Evolutionary conservation across 1,140 invertebrate genomes (phyloP), one percentile per base, ranked within the genome.

Genomic region (Hyles euphorbiae): DNA sequence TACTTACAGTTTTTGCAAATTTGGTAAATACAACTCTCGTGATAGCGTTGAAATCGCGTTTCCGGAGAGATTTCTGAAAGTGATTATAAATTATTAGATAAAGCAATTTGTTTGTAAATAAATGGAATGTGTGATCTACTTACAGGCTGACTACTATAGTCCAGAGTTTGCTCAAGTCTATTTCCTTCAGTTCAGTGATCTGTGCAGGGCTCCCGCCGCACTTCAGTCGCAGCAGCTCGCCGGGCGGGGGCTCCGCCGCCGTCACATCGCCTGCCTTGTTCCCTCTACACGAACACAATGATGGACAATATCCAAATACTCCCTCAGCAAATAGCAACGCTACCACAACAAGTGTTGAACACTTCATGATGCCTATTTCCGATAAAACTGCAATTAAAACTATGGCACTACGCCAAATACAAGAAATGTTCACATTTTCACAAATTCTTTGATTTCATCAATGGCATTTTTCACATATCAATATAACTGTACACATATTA

Each of bases 1-100:
- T 60, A 83, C 83, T 86, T 68, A 90, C 88, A 90, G 65, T 72
- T 88, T 90, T 65, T 90, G 86, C 56, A 90, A 70, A 65, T 77
- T 79, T 44, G 88, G 87, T 34, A 90, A 58, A 65, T 84, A 75
- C 43, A 89, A 62, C 61, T 89, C 86, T 56, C 83, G 76, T 40
- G 87, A 86, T 51, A 90, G 61, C 44, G 81, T 87, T n/a, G 82
- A 79, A 12, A 90, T 85, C 6, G 78, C 82, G 75, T 89, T 90
- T 33, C 81, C 86, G 33, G 88, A 89, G 60, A 90, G 65, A 67
- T 90, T 88, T 59, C 88, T 90, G 71, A 40, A 40, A 12, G 22
- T 53, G 10, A 11, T 40, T 36, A 11, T 40, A 10, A 53, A n/a
- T 11, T 11, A 43, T 40, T 53, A 34, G 9, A n/a, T 53, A n/a